Evolutionary conservation across 1,140 invertebrate genomes (phyloP).

Genomic region (Polypedilum pembai): DNA sequence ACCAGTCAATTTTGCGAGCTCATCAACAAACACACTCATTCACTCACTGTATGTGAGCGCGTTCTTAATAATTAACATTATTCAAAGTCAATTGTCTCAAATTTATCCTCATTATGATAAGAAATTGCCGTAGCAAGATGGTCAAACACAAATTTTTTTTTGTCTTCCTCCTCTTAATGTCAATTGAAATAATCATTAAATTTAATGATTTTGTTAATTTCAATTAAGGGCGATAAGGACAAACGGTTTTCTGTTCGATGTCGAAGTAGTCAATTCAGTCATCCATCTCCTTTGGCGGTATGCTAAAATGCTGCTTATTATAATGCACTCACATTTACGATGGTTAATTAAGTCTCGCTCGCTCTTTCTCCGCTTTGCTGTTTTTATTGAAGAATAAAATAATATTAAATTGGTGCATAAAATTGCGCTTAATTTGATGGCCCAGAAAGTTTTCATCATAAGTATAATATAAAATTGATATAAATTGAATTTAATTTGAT

Average conservation of each 20-base stretch:
- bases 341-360: constrained; percentile 12
- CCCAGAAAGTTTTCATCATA: constrained; percentile 17
- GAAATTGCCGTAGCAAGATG: too few relatives aligned
- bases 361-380: background rate
- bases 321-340: constrained; percentile 17
- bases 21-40: too few relatives aligned
- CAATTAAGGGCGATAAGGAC: background rate
- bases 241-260: background rate
- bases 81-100: too few relatives aligned
- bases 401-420: constrained; percentile 19
- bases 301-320: background rate
- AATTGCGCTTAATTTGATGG: constrained; percentile 17
- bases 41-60: too few relatives aligned
- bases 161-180: too few relatives aligned
- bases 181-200: background rate
- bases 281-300: constrained; percentile 4
- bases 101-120: too few relatives aligned
- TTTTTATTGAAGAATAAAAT: background rate
- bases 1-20: too few relatives aligned
- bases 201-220: constrained; percentile 25
- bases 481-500: constrained; percentile 20
- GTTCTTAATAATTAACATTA: too few relatives aligned
- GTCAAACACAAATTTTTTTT: too few relatives aligned
- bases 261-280: background rate
- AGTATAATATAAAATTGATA: constrained; percentile 20